phyloP scores from a whole-genome alignment of 2,888 invertebrate species.

The Thysanoteuthis rhombus region DNA sequence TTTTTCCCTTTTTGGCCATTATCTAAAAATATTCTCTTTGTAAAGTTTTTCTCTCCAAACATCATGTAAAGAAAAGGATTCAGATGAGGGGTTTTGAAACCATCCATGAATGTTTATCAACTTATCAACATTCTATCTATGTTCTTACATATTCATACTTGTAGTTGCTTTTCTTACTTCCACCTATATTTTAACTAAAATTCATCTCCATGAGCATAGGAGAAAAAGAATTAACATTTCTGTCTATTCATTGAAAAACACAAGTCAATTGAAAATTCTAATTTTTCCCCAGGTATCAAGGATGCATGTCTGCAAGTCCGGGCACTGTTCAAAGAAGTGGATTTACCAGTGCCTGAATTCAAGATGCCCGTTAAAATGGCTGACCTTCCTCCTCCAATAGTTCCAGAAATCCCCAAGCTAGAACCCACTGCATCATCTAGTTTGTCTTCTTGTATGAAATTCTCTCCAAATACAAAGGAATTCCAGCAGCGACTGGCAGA shows the following conservation, averaged over 20 bases:
- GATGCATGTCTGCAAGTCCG: constrained; percentile 32
- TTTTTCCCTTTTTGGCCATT: neutral
- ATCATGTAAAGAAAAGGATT: too few relatives aligned
- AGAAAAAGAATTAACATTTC: neutral
- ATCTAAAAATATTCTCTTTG: neutral
- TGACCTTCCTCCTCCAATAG: constrained; percentile 14
- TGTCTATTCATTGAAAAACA: neutral
- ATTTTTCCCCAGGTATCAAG: neutral
- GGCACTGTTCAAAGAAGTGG: constrained; percentile 23
- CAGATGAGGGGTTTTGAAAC: too few relatives aligned
- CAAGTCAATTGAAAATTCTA: neutral
- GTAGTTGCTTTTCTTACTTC: neutral
- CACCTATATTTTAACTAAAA: too few relatives aligned
- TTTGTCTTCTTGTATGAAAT: constrained; percentile 17
- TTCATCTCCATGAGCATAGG: neutral
- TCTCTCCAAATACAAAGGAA: constrained; percentile 1
- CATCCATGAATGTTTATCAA: too few relatives aligned
- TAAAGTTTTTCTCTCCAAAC: neutral
- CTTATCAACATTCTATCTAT: too few relatives aligned
- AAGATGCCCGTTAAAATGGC: constrained; percentile 16
- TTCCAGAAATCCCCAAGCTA: constrained; percentile 24
- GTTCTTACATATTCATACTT: neutral
- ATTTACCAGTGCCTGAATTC: constrained; percentile 26
- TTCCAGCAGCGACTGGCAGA: constrained; percentile 24
- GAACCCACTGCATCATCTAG: constrained; percentile 14